phyloP scores from a whole-genome alignment of 1,140 invertebrate genomes.

The Lanistes nyassanus region DNA sequence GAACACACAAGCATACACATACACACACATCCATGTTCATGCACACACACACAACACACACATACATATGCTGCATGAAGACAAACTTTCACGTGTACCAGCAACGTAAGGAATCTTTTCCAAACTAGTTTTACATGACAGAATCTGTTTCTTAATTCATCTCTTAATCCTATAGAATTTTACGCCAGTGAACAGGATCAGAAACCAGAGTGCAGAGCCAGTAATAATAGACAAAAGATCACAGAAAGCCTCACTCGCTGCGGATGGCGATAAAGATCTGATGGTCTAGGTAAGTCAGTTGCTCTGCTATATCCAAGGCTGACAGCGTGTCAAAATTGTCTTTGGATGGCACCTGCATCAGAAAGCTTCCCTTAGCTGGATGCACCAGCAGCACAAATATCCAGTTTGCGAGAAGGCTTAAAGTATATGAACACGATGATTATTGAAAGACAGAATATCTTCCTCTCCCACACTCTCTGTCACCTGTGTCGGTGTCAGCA shows the following conservation, averaged over 20 bases:
- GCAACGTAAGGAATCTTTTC: no score
- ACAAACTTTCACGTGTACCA: no score
- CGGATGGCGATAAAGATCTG: constrained; percentile 90
- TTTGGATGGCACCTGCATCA: constrained; percentile 78
- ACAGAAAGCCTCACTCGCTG: constrained; percentile 81
- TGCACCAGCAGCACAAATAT: not conserved
- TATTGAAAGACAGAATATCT: not conserved
- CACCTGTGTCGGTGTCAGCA: constrained; percentile 81
- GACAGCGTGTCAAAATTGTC: constrained; percentile 89
- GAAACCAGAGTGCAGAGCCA: not conserved
- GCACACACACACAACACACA: no score
- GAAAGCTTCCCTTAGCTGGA: constrained; percentile 23
- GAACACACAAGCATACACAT: not conserved
- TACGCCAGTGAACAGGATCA: no score
- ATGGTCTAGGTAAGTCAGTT: constrained; percentile 93
- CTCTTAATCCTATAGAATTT: no score
- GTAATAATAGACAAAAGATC: constrained; percentile 22
- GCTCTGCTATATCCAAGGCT: constrained; percentile 92
- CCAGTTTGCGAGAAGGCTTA: no score
- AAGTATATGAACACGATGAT: no score
- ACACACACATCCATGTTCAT: no score
- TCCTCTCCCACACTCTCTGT: constrained; percentile 28
- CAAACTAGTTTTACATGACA: no score
- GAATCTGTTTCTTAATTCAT: no score
- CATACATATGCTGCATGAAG: no score